phyloP scores from a whole-genome alignment of 2,888 invertebrate genomes.

The Camponotus fellah region DNA sequence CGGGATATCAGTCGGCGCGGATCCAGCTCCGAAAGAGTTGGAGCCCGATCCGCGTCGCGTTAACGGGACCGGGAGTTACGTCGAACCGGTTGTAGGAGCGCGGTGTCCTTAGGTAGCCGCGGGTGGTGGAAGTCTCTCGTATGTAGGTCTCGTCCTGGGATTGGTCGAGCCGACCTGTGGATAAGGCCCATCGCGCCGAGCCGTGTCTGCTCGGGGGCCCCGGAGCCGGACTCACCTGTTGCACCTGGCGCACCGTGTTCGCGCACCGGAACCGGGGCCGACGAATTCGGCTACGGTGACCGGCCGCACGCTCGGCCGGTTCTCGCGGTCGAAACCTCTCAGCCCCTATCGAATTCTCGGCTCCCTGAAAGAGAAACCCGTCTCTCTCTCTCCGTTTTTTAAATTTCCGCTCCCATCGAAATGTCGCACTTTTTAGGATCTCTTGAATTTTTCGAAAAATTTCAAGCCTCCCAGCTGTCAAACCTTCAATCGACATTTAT shows the following conservation, averaged over 20 bases:
- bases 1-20: constrained; percentile 51
- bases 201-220: constrained; percentile 61
- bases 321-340: constrained; percentile 11
- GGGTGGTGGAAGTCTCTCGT: constrained; percentile 77
- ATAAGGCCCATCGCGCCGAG: constrained; percentile 70
- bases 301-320: constrained; percentile 19
- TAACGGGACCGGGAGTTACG: constrained; percentile 83
- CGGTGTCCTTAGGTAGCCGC: constrained; percentile 73
- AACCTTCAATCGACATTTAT: not conserved
- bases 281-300: constrained; percentile 65
- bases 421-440: not conserved
- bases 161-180: constrained; percentile 77
- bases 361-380: not conserved
- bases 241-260: constrained; percentile 73
- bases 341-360: not conserved
- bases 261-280: constrained; percentile 69
- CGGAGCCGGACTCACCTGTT: constrained; percentile 78
- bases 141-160: constrained; percentile 84
- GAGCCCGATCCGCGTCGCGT: constrained; percentile 54
- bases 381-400: not conserved
- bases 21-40: constrained; percentile 64
- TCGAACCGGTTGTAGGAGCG: constrained; percentile 69
- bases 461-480: not conserved
- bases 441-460: not conserved
- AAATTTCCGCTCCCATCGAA: not conserved